phyloP scores from a whole-genome alignment of 53 echinoderm and acorn worm species.

The Paracentrotus lividus region DNA sequence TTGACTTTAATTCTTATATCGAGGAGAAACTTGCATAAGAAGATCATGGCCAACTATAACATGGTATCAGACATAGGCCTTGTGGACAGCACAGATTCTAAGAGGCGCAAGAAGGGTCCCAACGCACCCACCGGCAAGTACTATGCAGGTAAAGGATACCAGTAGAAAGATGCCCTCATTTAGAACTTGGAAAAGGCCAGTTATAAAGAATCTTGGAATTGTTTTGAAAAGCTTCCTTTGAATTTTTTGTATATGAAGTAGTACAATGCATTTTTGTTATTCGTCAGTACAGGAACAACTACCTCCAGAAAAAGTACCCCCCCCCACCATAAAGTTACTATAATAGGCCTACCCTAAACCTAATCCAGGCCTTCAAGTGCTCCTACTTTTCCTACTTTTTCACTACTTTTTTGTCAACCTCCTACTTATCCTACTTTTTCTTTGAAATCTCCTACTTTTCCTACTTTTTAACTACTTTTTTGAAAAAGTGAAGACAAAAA shows the following conservation, averaged over 20 bases:
- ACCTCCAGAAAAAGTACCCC: too few species aligned
- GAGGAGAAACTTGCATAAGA: not conserved
- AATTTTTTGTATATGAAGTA: not conserved
- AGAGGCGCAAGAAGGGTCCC: slow-evolving; percentile 46
- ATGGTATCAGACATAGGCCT: slow-evolving; percentile 64
- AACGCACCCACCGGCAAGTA: not conserved
- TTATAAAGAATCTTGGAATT: not conserved
- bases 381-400: too few species aligned
- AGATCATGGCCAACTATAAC: slow-evolving; percentile 57
- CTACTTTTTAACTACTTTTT: too few species aligned
- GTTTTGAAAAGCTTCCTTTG: not conserved
- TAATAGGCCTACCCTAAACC: too few species aligned
- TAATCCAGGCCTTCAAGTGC: too few species aligned
- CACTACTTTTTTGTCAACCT: too few species aligned
- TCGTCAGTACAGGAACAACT: too few species aligned
- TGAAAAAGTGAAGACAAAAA: too few species aligned
- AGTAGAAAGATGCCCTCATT: slow-evolving; percentile 16
- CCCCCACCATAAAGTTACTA: too few species aligned
- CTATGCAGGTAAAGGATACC: slow-evolving; percentile 45
- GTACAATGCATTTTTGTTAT: too few species aligned
- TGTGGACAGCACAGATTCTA: slow-evolving; percentile 45
- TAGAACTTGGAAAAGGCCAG: not conserved
- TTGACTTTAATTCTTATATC: not conserved
- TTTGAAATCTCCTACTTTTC: too few species aligned
- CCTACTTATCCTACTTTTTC: too few species aligned